phyloP scores from a whole-genome alignment of 2,113 vertebrate species.

The Romanogobio albipinnatus region DNA sequence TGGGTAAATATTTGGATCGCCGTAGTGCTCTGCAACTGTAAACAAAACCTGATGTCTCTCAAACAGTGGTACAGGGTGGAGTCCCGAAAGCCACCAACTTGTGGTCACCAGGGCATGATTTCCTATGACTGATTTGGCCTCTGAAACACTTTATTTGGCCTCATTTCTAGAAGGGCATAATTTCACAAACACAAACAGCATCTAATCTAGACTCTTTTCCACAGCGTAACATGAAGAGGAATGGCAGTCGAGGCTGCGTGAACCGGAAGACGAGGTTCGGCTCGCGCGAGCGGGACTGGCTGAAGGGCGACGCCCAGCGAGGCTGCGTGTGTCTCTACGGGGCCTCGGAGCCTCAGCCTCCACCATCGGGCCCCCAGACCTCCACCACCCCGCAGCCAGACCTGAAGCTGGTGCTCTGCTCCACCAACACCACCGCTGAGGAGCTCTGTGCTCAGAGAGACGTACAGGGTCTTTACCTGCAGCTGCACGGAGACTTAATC shows the following conservation, averaged over 20 bases:
- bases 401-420: constrained; percentile 88
- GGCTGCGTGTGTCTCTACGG: constrained; percentile 90
- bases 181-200: neutral
- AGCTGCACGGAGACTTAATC: constrained; percentile 92
- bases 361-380: constrained; percentile 69
- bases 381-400: constrained; percentile 78
- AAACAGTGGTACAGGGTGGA: constrained; percentile 26
- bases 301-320: constrained; percentile 84
- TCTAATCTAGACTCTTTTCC: constrained; percentile 6
- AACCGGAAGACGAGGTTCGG: constrained; percentile 85
- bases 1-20: constrained; percentile 49
- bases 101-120: constrained; percentile 4
- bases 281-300: constrained; percentile 91
- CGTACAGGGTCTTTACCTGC: constrained; percentile 83
- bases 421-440: constrained; percentile 84
- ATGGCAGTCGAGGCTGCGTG: constrained; percentile 85
- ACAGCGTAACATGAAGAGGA: constrained; percentile 91
- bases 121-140: neutral
- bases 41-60: constrained; percentile 21
- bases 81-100: neutral
- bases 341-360: constrained; percentile 69
- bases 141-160: neutral
- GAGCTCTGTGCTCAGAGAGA: constrained; percentile 87
- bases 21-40: neutral
- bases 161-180: constrained; percentile 13